Conservation (phyloP, 2,888 invertebrate genomes). For the Aphidius colemani region DNA sequence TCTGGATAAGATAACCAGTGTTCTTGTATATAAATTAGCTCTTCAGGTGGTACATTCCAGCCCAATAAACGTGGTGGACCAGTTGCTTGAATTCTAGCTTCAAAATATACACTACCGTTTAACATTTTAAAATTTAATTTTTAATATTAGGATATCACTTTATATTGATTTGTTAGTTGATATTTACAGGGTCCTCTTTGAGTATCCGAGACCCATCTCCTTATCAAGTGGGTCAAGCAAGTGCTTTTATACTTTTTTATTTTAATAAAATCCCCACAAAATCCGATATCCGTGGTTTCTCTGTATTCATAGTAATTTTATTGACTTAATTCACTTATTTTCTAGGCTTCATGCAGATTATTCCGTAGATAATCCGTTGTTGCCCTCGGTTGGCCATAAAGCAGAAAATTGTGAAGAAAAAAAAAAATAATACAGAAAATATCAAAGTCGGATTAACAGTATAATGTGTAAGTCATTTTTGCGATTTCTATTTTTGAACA, state of each 20-base stretch:
- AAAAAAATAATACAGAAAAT: slow-evolving; percentile 45
- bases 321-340: slow-evolving; percentile 35
- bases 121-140: slow-evolving; percentile 38
- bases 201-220: slow-evolving; percentile 49
- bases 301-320: slow-evolving; percentile 32
- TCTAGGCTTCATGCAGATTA: slow-evolving; percentile 48
- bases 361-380: slow-evolving; percentile 49
- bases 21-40: slow-evolving; percentile 71
- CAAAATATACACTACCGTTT: slow-evolving; percentile 52
- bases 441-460: slow-evolving; percentile 35
- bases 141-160: too few species aligned
- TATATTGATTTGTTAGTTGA: too few species aligned
- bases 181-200: slow-evolving; percentile 38
- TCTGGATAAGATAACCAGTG: slow-evolving; percentile 83
- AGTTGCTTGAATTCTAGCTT: slow-evolving; percentile 52
- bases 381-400: slow-evolving; percentile 44
- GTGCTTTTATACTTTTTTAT: slow-evolving; percentile 35
- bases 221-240: slow-evolving; percentile 27
- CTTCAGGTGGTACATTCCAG: slow-evolving; percentile 78
- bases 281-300: slow-evolving; percentile 21
- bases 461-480: too few species aligned
- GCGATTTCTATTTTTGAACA: too few species aligned
- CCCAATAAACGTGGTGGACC: slow-evolving; percentile 66
- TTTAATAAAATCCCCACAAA: slow-evolving; percentile 2
- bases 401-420: slow-evolving; percentile 1